A percentile compares a stretch with the other conserved stretches of the same genome.
Evolutionary conservation across 2,888 invertebrate species (phyloP).

Genomic region (Spodoptera exigua): DNA sequence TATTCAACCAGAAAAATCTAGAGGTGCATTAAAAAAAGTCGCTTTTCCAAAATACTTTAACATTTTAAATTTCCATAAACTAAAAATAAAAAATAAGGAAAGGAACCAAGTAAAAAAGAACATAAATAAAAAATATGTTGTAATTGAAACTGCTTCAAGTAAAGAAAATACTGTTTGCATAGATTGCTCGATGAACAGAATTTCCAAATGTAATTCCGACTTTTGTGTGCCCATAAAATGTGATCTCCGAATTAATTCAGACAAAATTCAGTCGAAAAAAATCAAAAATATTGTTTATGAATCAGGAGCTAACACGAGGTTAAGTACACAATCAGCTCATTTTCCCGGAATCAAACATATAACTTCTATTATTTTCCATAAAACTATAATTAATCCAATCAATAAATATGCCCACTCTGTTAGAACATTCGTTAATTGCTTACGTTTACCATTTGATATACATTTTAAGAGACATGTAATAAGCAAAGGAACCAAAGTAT

Average conservation of each 20-base stretch:
- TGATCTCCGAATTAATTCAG: constrained; percentile 9
- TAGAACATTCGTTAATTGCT: neutral
- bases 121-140: constrained; percentile 18
- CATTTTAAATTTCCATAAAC: constrained; percentile 62
- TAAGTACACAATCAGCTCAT: constrained; percentile 20
- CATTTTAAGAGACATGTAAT: constrained; percentile 1
- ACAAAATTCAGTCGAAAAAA: constrained; percentile 8
- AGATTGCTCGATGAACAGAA: neutral
- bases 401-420: constrained; percentile 1
- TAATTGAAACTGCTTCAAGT: constrained; percentile 1
- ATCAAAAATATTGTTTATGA: neutral
- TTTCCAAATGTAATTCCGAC: neutral
- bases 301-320: constrained; percentile 3
- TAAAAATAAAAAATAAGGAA: constrained; percentile 28
- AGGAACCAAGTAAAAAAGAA: constrained; percentile 27
- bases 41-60: constrained; percentile 66
- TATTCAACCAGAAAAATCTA: constrained; percentile 48
- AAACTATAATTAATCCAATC: constrained; percentile 24
- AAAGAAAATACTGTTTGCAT: neutral
- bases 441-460: neutral
- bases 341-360: constrained; percentile 56
- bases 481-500: constrained; percentile 2
- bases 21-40: constrained; percentile 49
- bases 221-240: constrained; percentile 5
- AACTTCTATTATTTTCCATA: constrained; percentile 52